Evolutionary conservation across 2,888 invertebrate species (phyloP).

Genomic region (Celastrina argiolus): DNA sequence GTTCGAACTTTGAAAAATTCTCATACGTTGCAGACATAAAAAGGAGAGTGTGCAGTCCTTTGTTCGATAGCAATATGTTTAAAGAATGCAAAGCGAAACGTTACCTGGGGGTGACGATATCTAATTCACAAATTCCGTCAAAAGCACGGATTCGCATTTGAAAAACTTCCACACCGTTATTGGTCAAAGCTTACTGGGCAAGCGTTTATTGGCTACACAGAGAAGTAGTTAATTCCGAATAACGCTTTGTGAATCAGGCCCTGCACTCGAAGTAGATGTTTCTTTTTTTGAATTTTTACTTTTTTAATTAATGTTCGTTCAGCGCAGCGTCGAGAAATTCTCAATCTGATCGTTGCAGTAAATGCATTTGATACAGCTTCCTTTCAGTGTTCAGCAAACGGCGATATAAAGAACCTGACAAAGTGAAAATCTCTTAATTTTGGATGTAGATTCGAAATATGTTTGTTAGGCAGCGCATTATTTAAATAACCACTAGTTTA

Average conservation of each 20-base stretch:
- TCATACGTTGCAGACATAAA: neutral
- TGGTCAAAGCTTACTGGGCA: too few relatives aligned
- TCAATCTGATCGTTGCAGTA: neutral
- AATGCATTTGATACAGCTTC: neutral
- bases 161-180: too few relatives aligned
- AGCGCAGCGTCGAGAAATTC: neutral
- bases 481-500: too few relatives aligned
- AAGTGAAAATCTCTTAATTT: neutral
- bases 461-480: too few relatives aligned
- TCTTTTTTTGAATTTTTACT: slow-evolving; percentile 1
- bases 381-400: neutral
- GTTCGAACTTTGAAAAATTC: too few relatives aligned
- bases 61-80: neutral
- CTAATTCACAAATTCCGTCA: too few relatives aligned
- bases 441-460: neutral
- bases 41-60: neutral
- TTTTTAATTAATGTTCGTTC: neutral
- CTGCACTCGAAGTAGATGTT: neutral
- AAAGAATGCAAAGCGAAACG: neutral
- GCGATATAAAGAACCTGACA: neutral
- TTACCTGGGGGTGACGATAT: too few relatives aligned
- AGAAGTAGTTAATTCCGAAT: too few relatives aligned
- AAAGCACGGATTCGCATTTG: too few relatives aligned
- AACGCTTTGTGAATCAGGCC: too few relatives aligned
- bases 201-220: too few relatives aligned